Evolutionary conservation across 2,888 invertebrate genomes (phyloP).

Genomic region (Chrysolina americana): DNA sequence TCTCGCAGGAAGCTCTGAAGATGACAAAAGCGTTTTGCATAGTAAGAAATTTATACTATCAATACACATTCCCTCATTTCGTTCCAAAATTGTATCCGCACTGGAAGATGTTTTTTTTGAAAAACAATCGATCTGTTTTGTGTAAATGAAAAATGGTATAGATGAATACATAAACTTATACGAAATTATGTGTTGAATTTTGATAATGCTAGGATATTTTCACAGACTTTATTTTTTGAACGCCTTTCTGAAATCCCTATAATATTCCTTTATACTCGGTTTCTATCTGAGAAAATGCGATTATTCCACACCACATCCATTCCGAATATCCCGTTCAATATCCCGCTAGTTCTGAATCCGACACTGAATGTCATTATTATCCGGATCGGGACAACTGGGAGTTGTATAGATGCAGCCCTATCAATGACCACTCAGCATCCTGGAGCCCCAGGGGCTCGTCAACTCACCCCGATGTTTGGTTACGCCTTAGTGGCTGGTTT

Average conservation of each 20-base stretch:
- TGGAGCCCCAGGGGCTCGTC: constrained; percentile 64
- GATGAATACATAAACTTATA: no score
- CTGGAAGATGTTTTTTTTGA: no score
- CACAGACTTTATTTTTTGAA: background rate
- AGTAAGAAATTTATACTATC: no score
- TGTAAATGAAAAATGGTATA: no score
- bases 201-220: background rate
- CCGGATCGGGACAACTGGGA: constrained; percentile 40
- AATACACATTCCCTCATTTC: no score
- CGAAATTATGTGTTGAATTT: no score
- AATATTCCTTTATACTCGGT: no score
- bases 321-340: constrained; percentile 1
- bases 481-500: constrained; percentile 68
- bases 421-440: constrained; percentile 67
- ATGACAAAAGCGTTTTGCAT: no score
- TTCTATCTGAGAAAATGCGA: background rate
- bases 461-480: constrained; percentile 67
- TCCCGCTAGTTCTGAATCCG: background rate
- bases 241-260: no score
- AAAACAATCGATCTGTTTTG: no score
- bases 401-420: constrained; percentile 57
- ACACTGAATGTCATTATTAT: constrained; percentile 17
- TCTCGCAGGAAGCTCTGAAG: no score
- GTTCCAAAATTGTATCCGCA: no score
- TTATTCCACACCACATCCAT: background rate